A percentile compares a stretch with the other conserved stretches of the same genome.
These are phyloP conservation scores for Diplogasteroides magnus DNA, from an alignment of 1,140 invertebrate species.

Conservation along the genomic window DNA sequence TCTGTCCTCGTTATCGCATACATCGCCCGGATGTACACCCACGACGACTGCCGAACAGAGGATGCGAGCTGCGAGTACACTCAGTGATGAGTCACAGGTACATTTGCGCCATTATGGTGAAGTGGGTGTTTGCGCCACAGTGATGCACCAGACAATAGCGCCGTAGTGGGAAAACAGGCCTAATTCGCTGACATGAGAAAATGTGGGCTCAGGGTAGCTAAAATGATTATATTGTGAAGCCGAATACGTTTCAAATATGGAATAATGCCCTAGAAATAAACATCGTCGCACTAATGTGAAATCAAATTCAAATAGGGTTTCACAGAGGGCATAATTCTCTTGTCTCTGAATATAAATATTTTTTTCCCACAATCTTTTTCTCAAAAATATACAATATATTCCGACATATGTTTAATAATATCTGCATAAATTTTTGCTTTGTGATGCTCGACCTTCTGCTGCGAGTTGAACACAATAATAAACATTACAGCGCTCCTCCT, in stretches of 20 bases:
- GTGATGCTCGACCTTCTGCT: neutral
- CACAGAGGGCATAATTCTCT: too few relatives aligned
- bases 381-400: too few relatives aligned
- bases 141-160: neutral
- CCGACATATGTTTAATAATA: too few relatives aligned
- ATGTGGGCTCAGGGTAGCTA: neutral
- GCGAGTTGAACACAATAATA: neutral
- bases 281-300: too few relatives aligned
- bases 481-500: too few relatives aligned
- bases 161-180: neutral
- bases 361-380: too few relatives aligned
- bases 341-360: too few relatives aligned
- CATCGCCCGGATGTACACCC: neutral
- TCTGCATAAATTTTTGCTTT: too few relatives aligned
- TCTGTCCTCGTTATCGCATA: neutral
- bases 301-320: too few relatives aligned
- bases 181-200: neutral
- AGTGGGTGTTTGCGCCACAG: neutral
- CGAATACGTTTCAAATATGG: neutral
- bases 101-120: neutral
- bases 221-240: neutral
- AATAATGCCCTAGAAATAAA: too few relatives aligned
- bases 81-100: neutral
- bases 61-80: neutral
- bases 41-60: neutral